Percentiles rank a stretch among this genome's conserved stretches.
phyloP scores from a whole-genome alignment of 2,888 invertebrate species.

The Coremacera marginata region DNA sequence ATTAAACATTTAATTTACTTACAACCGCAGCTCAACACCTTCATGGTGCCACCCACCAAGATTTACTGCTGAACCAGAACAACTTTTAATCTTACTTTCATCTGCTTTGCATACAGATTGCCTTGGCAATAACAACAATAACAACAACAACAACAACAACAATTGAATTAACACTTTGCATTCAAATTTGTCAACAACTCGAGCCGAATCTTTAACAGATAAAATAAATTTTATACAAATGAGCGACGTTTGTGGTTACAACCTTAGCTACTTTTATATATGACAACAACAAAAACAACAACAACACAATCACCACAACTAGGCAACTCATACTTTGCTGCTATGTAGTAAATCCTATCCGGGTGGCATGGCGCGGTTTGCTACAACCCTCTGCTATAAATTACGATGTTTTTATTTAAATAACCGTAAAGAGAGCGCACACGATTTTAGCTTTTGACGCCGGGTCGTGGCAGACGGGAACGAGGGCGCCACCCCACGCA shows the following conservation, averaged over 20 bases:
- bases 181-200: constrained; percentile 36
- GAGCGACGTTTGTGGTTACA: constrained; percentile 22
- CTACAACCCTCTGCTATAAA: constrained; percentile 31
- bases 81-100: constrained; percentile 26
- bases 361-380: not conserved
- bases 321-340: not conserved
- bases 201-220: constrained; percentile 6
- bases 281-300: constrained; percentile 5
- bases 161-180: constrained; percentile 36
- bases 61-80: constrained; percentile 1
- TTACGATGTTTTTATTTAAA: constrained; percentile 33
- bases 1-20: constrained; percentile 37
- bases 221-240: constrained; percentile 36
- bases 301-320: not conserved
- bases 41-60: constrained; percentile 15
- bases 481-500: not conserved
- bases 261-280: not conserved
- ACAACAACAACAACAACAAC: constrained; percentile 12
- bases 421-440: constrained; percentile 14
- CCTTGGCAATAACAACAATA: constrained; percentile 18
- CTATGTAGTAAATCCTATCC: not conserved
- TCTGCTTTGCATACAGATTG: constrained; percentile 32
- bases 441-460: not conserved
- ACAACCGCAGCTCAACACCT: constrained; percentile 38
- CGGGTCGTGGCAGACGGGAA: not conserved